Percentiles rank a stretch among this genome's conserved stretches.
phyloP scores from a whole-genome alignment of 2,888 invertebrate species.

The Sarcophaga rosellei region DNA sequence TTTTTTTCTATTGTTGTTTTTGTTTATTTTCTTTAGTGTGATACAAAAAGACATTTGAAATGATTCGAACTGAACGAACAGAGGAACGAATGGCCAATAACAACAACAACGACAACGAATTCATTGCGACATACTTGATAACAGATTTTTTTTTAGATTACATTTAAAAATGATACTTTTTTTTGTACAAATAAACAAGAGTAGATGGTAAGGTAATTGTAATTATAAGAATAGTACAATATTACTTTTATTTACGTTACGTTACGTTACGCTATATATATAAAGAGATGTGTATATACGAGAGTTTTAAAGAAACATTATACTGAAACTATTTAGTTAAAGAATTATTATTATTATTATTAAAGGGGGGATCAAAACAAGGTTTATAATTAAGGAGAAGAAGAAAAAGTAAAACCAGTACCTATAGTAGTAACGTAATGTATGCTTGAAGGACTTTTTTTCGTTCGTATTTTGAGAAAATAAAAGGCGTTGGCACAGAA shows the following conservation, averaged over 20 bases:
- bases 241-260: not conserved
- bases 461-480: not conserved
- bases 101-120: not conserved
- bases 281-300: not conserved
- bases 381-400: slow-evolving; percentile 15
- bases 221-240: not conserved
- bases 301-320: slow-evolving; percentile 5
- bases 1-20: not conserved
- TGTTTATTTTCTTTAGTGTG: not conserved
- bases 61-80: not conserved
- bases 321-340: slow-evolving; percentile 34
- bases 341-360: slow-evolving; percentile 8
- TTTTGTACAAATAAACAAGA: slow-evolving; percentile 26
- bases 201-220: not conserved
- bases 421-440: slow-evolving; percentile 57
- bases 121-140: not conserved
- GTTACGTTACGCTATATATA: not conserved
- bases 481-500: slow-evolving; percentile 23
- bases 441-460: not conserved
- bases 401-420: slow-evolving; percentile 44
- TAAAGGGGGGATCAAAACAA: not conserved
- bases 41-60: not conserved
- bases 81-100: not conserved
- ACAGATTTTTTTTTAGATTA: not conserved
- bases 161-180: not conserved